Conservation (phyloP, 2,113 vertebrate genomes). For the Dicaeum eximium region DNA sequence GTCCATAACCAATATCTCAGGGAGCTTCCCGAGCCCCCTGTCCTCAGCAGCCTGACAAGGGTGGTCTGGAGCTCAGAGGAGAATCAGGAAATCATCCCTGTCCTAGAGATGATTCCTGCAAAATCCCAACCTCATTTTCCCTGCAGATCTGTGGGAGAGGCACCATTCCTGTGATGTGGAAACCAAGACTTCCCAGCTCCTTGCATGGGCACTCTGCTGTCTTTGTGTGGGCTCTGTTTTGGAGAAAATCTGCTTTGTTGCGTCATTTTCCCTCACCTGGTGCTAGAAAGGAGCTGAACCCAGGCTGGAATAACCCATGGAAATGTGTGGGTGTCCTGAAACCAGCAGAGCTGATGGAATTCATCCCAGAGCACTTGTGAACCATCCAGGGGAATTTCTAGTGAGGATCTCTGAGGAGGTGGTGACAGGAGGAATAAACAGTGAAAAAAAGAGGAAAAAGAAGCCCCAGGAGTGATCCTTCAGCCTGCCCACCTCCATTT, state of each 20-base stretch:
- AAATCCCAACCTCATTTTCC: background rate
- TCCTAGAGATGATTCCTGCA: background rate
- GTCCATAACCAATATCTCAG: background rate
- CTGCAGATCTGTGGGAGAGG: background rate
- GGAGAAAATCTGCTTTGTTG: background rate
- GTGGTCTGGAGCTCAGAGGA: background rate
- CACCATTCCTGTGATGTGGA: background rate
- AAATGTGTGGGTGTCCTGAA: background rate
- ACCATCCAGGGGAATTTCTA: background rate
- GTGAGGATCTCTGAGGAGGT: background rate
- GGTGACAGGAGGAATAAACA: background rate
- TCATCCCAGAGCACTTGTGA: background rate
- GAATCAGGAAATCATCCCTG: background rate
- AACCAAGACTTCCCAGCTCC: background rate
- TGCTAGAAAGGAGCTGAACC: background rate
- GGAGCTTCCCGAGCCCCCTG: background rate
- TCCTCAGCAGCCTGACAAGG: background rate
- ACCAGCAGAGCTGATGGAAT: background rate
- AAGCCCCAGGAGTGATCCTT: background rate
- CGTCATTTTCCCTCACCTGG: background rate
- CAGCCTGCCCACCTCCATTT: background rate
- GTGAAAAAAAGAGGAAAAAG: background rate
- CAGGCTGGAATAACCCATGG: background rate
- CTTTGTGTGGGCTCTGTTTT: accelerated
- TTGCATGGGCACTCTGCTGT: background rate